Evolutionary conservation across 2,888 invertebrate genomes (phyloP), one percentile per base, ranked within the genome.

Genomic region (Fragum fragum): DNA sequence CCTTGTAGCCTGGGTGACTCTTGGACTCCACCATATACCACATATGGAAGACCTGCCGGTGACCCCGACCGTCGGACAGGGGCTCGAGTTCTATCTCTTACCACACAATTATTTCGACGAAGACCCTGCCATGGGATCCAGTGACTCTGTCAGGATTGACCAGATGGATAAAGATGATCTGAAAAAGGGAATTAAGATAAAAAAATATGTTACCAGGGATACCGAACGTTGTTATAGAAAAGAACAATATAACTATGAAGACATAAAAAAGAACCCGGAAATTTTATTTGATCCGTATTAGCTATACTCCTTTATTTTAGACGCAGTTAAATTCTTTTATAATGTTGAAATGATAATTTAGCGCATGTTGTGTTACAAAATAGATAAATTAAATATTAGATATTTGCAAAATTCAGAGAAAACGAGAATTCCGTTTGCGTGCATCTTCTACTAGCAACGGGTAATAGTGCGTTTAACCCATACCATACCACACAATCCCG

Each of bases 1-100:
- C 76, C 82, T 79, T 42, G 85, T 85, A 5, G 73, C 75, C 18
- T 85, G 85, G 85, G 78, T 85, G 14, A 80, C 85, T 14, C 29
- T 85, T 73, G 85, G 85, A 21, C 39, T 80, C 18, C 80, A 85
- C 55, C 85, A 83, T 39, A 75, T 85, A 9, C 85, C 85, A n/a
- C 82, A 82, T 69, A 85, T 57, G 42, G 85, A 85, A 57, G 85
- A 85, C 36, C 42, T 85, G 0, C 85, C 85, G 1, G 71, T 76
- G 0, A 80, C 80, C 16, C 69, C 85, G 9, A 85, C 85, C 0
- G 73, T 73, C 28, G 85, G 85, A 6, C 77, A 73, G 26, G 73
- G 73, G 26, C 81, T 81, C 42, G 39, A 69, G 63, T 81, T 81
- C 32, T 73, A 61, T 52, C 76, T 81, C n/a, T 73, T 81, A 26